phyloP scores from a whole-genome alignment of 2,888 invertebrate species.

The Pseudolycoriella hygida region DNA sequence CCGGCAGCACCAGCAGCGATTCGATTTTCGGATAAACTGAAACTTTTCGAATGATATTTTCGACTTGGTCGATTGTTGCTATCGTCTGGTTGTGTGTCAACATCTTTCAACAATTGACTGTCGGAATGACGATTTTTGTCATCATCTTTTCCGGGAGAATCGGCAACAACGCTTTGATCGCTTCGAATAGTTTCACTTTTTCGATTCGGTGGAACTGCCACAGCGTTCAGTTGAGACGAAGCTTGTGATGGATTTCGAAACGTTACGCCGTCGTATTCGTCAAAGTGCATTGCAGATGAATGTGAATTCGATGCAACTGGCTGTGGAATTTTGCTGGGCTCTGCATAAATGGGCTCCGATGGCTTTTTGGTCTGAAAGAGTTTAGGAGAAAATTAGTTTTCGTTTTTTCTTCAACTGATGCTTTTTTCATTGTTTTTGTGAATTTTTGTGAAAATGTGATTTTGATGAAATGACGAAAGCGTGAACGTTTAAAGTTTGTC shows the following conservation, averaged over 20 bases:
- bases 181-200: slow-evolving; percentile 9
- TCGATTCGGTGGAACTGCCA: slow-evolving; percentile 7
- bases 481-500: no score
- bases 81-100: neutral
- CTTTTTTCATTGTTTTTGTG: neutral
- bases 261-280: slow-evolving; percentile 12
- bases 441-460: neutral
- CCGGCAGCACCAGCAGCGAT: slow-evolving; percentile 4
- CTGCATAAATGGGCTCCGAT: slow-evolving; percentile 14
- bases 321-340: slow-evolving; percentile 11
- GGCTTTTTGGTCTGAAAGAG: slow-evolving; percentile 15
- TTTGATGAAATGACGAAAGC: no score
- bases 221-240: slow-evolving; percentile 1
- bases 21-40: slow-evolving; percentile 13
- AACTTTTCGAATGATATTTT: slow-evolving; percentile 14
- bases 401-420: neutral
- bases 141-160: slow-evolving; percentile 2
- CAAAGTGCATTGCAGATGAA: slow-evolving; percentile 10
- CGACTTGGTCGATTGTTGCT: slow-evolving; percentile 8
- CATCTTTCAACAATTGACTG: slow-evolving; percentile 11
- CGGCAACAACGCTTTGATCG: neutral
- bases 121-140: slow-evolving; percentile 11
- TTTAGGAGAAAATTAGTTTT: slow-evolving; percentile 28
- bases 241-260: slow-evolving; percentile 8
- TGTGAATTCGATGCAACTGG: neutral